Percentiles rank a stretch among this genome's conserved stretches.
These are phyloP conservation scores for Aethes cnicana DNA, from an alignment of 2,888 invertebrate genomes.

Conservation along the genomic window DNA sequence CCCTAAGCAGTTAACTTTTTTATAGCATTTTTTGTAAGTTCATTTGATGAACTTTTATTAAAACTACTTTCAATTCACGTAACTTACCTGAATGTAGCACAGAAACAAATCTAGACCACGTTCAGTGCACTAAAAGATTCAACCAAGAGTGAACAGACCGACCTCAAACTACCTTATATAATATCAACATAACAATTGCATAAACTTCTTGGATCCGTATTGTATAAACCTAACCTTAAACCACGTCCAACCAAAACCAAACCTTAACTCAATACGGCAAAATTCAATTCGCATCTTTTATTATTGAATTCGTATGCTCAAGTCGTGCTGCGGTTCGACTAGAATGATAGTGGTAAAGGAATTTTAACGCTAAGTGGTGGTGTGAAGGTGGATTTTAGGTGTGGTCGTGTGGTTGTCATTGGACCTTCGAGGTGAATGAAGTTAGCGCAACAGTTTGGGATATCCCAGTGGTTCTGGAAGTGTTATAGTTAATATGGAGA, in stretches of 20 bases:
- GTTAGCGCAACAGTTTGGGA: constrained; percentile 70
- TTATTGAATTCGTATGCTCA: constrained; percentile 2
- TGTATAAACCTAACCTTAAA: constrained; percentile 45
- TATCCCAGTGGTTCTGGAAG: constrained; percentile 60
- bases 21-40: background rate
- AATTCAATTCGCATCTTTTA: constrained; percentile 1
- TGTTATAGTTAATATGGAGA: constrained; percentile 45
- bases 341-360: constrained; percentile 32
- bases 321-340: constrained; percentile 36
- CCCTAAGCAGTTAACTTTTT: too few species aligned
- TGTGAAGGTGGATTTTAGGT: constrained; percentile 42
- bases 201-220: constrained; percentile 66
- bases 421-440: constrained; percentile 59
- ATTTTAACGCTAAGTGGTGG: constrained; percentile 35
- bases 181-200: constrained; percentile 81
- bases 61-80: constrained; percentile 13
- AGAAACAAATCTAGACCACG: constrained; percentile 51
- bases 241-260: constrained; percentile 18
- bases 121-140: constrained; percentile 66
- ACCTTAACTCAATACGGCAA: background rate
- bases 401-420: constrained; percentile 33
- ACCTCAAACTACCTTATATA: constrained; percentile 73
- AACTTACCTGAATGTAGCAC: constrained; percentile 51
- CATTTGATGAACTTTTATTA: background rate
- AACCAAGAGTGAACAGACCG: constrained; percentile 60